Base-by-base conservation (phyloP, 2,888 invertebrate species). In the Gastrophysa polygoni region DNA sequence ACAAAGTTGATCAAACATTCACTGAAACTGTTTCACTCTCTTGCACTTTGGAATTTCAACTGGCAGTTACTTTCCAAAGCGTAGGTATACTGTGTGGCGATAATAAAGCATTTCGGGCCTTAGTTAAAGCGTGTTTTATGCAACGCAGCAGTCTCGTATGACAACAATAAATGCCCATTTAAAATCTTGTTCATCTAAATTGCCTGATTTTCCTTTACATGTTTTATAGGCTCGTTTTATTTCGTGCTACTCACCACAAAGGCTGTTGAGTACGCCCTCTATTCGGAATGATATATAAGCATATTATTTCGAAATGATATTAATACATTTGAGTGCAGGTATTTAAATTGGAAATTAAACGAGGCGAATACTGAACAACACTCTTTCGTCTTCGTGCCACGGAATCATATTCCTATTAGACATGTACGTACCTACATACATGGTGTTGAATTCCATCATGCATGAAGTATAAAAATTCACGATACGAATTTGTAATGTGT, bases 321-420 rank as follows among this genome's bases (percentile, higher is more conserved):
- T 46, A 50, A 63, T 55, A 58, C 61, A 57, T 51, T 54, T 34
- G 48, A 62, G 49, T 54, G 43, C 48, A 63, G 51, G 59, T 63
- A 63, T 63, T 63, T 63, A 63, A 63, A 63, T 63, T 63, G 59
- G 34, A 63, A 63, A 63, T 63, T 63, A 63, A 63, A 63, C 38
- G 59, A 63, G 56, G 29, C 44, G 51, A 50, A 62, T 50, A 61
- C 55, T 58, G 21, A 58, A 32, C 29, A 32, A 32, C 29, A 32
- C 4, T 4, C 29, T 38, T 38, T 7, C 38, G n/a, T n/a, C 38
- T 38, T 38, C 38, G 24, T 3, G 3, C 24, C 4, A 7, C 7
- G 24, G n/a, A n/a, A n/a, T n/a, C n/a, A n/a, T n/a, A n/a, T n/a
- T n/a, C n/a, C n/a, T n/a, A n/a, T n/a, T n/a, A n/a, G n/a, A n/a